Percentiles rank a stretch among this genome's conserved stretches.
Evolutionary conservation across 1,140 invertebrate species (phyloP).

Genomic region (Portunus trituberculatus): DNA sequence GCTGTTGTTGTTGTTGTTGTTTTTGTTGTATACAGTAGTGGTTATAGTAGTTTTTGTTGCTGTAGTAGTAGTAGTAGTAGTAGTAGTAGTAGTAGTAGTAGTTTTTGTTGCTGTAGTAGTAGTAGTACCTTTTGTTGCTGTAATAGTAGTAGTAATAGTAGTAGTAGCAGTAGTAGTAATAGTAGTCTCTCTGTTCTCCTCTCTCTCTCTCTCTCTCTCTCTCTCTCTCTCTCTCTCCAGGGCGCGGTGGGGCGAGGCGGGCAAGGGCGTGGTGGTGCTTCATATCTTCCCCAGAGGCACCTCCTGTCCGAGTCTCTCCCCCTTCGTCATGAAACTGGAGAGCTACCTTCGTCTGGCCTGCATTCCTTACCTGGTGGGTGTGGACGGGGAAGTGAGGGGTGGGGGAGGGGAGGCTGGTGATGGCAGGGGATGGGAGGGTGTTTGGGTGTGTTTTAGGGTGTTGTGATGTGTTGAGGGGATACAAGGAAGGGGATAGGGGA

Average conservation of each 20-base stretch:
- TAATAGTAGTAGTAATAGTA: no score
- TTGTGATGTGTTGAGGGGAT: background rate
- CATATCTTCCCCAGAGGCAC: background rate
- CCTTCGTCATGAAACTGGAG: background rate
- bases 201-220: no score
- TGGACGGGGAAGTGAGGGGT: background rate
- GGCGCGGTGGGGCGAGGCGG: background rate
- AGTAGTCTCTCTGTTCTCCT: no score
- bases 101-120: no score
- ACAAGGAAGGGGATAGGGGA: no score
- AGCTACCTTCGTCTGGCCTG: background rate
- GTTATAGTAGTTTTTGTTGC: background rate
- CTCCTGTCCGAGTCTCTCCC: background rate
- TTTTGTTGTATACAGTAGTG: background rate
- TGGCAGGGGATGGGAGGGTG: no score
- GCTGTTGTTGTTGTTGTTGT: background rate
- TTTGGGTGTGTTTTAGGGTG: no score
- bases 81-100: background rate
- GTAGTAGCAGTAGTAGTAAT: no score
- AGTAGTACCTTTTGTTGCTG: background rate
- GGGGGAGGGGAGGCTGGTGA: background rate
- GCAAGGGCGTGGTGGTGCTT: background rate
- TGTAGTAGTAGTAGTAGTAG: background rate
- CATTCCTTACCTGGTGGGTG: background rate
- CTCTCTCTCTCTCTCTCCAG: background rate